Evolutionary conservation across 1,140 invertebrate species (phyloP), one percentile per base, ranked within the genome.

Genomic region (Atta cephalotes): DNA sequence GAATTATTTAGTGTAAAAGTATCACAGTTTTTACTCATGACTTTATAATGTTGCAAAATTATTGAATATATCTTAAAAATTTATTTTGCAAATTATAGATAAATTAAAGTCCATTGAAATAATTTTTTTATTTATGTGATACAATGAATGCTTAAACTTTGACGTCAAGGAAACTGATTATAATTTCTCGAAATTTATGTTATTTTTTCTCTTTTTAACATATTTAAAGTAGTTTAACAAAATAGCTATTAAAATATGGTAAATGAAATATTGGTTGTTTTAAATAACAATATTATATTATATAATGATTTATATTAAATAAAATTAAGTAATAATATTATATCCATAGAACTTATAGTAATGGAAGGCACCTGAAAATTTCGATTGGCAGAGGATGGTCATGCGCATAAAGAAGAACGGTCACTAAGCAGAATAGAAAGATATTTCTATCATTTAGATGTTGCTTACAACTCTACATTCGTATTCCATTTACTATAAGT

Each of bases 1-100:
- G 39, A 77, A 77, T 14, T 28, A 35, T 81, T 1, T n/a, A 70
- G 25, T 45, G 39, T 71, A 49, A 63, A 35, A 56, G 6, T 39
- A 63, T 56, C 68, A 70, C 6, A 10, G 2, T 53, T 39, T 51
- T 51, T 39, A 21, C 7, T 65, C 12, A 10, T 77, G 14, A 45
- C n/a, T 68, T 68, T 45, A 45, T 14, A 45, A 63, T 51, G 3
- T 35, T 49, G 12, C 35, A 2, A 49, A 31, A n/a, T 7, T 49
- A 65, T 62, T 77, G 35, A 6, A 7, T 76, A 49, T 71, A 76
- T 77, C 45, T 3, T 56, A 87, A 49, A 10, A 51, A 1, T 62
- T 39, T 31, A 35, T 39, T 12, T 2, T 53, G 31, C 16, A 10
- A 77, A 63, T 21, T 16, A 12, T 63, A 28, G 3, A 63, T 62